Percentiles rank a stretch among this genome's conserved stretches.
Evolutionary conservation across 2,888 invertebrate genomes (phyloP).

Genomic region (Pyrocoelia pectoralis): DNA sequence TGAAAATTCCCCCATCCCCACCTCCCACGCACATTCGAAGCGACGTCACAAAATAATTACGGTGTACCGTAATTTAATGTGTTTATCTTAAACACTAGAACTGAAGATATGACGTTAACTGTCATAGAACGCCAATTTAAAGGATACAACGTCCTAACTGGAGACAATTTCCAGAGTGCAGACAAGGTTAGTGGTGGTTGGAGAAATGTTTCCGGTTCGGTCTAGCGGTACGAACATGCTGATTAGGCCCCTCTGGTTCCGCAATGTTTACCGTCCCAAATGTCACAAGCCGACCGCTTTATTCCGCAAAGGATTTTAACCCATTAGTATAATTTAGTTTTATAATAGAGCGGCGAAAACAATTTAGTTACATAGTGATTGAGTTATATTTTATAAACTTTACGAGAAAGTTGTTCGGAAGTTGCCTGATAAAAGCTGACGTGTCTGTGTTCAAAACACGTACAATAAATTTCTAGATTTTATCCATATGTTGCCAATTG

Average conservation of each 20-base stretch:
- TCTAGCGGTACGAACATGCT: slow-evolving; percentile 29
- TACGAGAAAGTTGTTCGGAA: slow-evolving; percentile 16
- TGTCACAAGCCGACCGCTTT: neutral
- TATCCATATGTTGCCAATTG: slow-evolving; percentile 27
- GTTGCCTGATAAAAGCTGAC: slow-evolving; percentile 20
- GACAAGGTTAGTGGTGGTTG: slow-evolving; percentile 28
- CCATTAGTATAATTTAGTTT: slow-evolving; percentile 12
- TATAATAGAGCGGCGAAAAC: neutral
- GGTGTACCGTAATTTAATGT: too few species aligned
- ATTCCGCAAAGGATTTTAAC: neutral
- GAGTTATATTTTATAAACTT: neutral
- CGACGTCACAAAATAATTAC: too few species aligned
- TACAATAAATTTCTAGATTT: slow-evolving; percentile 22
- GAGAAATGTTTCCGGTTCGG: slow-evolving; percentile 31
- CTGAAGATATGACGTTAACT: neutral
- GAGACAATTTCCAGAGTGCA: slow-evolving; percentile 25
- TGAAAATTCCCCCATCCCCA: neutral
- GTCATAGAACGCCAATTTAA: neutral
- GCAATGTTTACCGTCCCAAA: slow-evolving; percentile 23
- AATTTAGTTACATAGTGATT: neutral
- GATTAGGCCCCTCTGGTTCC: slow-evolving; percentile 31
- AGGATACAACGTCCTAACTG: slow-evolving; percentile 18
- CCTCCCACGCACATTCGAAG: too few species aligned
- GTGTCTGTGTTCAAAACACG: slow-evolving; percentile 11
- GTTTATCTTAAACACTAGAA: neutral